A percentile compares a stretch with the other conserved stretches of the same genome.
Evolutionary conservation across 2,113 vertebrate genomes (phyloP).

Genomic region (Lepus europaeus): DNA sequence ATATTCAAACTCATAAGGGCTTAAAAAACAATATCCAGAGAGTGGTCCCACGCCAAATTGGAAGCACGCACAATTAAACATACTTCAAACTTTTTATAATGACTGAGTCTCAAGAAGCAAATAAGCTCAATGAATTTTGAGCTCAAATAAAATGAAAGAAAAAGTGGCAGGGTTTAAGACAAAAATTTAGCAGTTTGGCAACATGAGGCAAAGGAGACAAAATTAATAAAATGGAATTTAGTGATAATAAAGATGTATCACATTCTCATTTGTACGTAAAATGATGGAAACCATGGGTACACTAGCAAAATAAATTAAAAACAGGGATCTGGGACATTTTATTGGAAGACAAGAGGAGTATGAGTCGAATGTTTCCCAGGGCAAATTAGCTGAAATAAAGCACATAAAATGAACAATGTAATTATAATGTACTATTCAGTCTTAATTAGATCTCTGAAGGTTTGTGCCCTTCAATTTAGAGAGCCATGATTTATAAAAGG

Average conservation of each 20-base stretch:
- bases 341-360: not conserved
- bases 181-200: not conserved
- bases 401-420: not conserved
- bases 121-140: conserved; percentile 28
- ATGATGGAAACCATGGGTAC: not conserved
- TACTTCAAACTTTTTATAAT: not conserved
- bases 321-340: not conserved
- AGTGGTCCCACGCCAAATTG: not conserved
- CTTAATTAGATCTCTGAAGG: not conserved
- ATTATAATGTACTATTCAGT: not conserved
- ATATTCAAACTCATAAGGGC: not conserved
- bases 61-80: not conserved
- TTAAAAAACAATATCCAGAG: not conserved
- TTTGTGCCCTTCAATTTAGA: not conserved
- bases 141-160: not conserved
- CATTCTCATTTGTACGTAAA: not conserved
- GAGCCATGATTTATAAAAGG: not conserved
- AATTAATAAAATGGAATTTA: not conserved
- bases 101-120: conserved; percentile 28
- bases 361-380: not conserved
- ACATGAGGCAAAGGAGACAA: not conserved
- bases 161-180: not conserved
- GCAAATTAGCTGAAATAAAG: not conserved
- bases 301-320: not conserved
- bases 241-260: not conserved